Evolutionary conservation across 2,888 invertebrate species (phyloP).

Genomic region (Cremastinae sp.): DNA sequence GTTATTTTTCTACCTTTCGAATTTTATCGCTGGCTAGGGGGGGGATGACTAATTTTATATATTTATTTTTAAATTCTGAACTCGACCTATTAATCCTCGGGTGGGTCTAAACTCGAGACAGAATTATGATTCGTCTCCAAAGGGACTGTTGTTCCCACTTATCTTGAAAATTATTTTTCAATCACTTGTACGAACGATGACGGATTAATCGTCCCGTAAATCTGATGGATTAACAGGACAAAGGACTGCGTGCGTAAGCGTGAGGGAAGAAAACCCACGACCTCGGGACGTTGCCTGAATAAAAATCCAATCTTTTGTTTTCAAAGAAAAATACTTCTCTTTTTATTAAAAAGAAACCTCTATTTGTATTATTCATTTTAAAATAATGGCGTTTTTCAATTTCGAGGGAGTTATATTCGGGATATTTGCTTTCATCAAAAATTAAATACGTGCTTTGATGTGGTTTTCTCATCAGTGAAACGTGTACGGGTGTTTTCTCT

Average conservation of each 20-base stretch:
- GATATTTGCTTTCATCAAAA: constrained; percentile 21
- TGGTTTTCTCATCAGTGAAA: constrained; percentile 46
- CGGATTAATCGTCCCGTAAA: constrained; percentile 41
- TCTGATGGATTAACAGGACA: constrained; percentile 12
- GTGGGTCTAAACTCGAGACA: not conserved
- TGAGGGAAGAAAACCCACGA: too few species aligned
- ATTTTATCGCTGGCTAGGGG: too few species aligned
- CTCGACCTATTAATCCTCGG: too few species aligned
- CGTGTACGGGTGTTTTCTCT: constrained; percentile 15
- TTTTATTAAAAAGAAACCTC: too few species aligned
- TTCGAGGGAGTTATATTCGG: too few species aligned
- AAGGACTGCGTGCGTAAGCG: not conserved
- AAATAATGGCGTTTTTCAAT: too few species aligned
- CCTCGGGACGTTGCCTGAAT: too few species aligned
- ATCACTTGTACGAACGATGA: constrained; percentile 39
- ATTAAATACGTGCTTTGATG: constrained; percentile 17
- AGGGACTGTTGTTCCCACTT: not conserved
- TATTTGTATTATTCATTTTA: too few species aligned
- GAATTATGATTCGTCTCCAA: not conserved
- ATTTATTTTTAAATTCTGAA: too few species aligned
- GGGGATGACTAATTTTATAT: too few species aligned
- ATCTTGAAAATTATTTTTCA: constrained; percentile 39
- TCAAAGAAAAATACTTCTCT: too few species aligned
- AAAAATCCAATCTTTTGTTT: too few species aligned
- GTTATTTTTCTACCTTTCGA: not conserved